Evolutionary conservation across 2,113 vertebrate genomes (phyloP).

Genomic region (Dendrocopos noguchii): DNA sequence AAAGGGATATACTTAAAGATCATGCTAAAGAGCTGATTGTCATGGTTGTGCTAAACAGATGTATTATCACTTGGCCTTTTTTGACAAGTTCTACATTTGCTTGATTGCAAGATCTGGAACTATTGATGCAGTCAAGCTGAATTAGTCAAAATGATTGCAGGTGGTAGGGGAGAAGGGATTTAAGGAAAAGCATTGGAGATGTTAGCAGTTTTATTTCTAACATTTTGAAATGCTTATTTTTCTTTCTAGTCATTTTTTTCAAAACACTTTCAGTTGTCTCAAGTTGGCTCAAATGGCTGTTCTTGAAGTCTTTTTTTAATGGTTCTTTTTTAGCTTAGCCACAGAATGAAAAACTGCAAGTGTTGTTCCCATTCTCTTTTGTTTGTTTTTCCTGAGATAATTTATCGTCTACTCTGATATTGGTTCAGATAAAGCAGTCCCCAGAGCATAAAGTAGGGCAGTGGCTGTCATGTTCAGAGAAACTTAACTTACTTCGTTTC

Average conservation of each 20-base stretch:
- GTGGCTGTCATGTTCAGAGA: neutral
- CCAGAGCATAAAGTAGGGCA: neutral
- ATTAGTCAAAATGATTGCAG: neutral
- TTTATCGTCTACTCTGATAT: neutral
- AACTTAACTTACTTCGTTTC: neutral
- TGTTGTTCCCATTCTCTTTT: neutral
- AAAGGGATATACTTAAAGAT: neutral
- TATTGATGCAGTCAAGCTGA: neutral
- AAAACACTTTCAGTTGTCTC: neutral
- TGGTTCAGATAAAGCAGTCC: neutral
- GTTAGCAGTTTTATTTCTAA: neutral
- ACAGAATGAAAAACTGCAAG: neutral
- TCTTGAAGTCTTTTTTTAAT: neutral
- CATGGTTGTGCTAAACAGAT: neutral
- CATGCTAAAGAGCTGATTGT: neutral
- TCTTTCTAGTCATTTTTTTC: neutral
- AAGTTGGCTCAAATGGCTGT: neutral
- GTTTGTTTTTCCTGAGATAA: neutral
- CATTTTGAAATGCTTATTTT: neutral
- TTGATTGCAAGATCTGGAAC: neutral
- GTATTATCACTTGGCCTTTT: neutral
- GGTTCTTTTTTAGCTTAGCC: neutral
- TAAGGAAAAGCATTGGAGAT: neutral
- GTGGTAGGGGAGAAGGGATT: neutral
- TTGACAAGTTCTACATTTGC: neutral